These are phyloP conservation scores for pig (Sus scrofa) DNA, from an alignment of 2,113 vertebrate species.

Conservation along the genomic window DNA sequence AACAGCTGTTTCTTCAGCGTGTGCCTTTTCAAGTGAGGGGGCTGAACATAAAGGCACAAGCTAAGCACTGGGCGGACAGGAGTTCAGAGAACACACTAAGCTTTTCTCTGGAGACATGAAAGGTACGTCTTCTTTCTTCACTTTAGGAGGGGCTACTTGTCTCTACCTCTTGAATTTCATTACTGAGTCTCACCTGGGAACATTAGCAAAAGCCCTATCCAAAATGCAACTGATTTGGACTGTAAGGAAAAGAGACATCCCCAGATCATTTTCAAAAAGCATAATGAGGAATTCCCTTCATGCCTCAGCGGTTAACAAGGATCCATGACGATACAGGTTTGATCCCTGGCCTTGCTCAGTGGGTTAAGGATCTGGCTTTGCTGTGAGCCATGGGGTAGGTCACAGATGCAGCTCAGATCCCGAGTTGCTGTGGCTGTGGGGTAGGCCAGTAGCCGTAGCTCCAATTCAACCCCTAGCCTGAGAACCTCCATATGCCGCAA, in stretches of 20 bases:
- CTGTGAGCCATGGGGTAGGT: too few relatives aligned
- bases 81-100: not conserved
- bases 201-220: not conserved
- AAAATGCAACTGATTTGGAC: not conserved
- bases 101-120: not conserved
- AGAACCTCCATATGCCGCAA: too few relatives aligned
- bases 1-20: conserved; percentile 69
- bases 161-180: not conserved
- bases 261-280: not conserved
- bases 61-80: fast-evolving
- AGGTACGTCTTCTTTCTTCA: not conserved
- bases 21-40: conserved; percentile 29
- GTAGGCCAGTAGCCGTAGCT: too few relatives aligned
- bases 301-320: too few relatives aligned
- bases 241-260: not conserved
- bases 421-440: too few relatives aligned
- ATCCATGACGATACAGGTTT: too few relatives aligned
- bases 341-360: too few relatives aligned
- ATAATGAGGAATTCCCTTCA: not conserved
- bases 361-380: too few relatives aligned
- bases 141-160: not conserved
- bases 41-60: not conserved
- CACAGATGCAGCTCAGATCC: too few relatives aligned
- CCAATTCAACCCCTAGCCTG: too few relatives aligned
- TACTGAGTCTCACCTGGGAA: not conserved